Evolutionary conservation across 2,888 invertebrate genomes (phyloP), one percentile per base, ranked within the genome.

Genomic region (Pedicia rivosa): DNA sequence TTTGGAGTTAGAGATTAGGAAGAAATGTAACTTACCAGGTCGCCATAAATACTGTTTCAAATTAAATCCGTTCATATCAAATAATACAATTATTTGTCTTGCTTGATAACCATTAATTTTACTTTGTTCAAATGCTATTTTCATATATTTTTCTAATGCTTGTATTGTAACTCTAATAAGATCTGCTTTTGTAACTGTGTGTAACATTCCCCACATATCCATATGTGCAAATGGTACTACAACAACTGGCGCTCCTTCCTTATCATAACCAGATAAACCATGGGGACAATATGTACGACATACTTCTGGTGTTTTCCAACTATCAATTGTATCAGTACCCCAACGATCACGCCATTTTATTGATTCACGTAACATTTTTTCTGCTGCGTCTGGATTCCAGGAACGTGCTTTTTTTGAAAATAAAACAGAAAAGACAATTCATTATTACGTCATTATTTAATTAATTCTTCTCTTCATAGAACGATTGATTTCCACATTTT

Each of bases 341-440:
- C 80, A 82, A 47, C 74, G 71, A 50, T 74, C 72, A 15, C 81
- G 66, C 79, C 80, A 82, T 51, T 66, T 65, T 55, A 78, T 52
- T 0, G 79, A 79, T 52, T 81, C 78, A 64, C 86, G 66, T 3
- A 91, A 63, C 91, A 91, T 91, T 63, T 83, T 82, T 57, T 91
- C 91, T 0, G 91, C 84, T n/a, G 82, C 86, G 36, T 72, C 76
- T 2, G 78, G 54, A 53, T 90, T 78, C 76, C 86, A 91, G 59
- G 79, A 80, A 52, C 91, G 68, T 3, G 91, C 91, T 87, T n/a
- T n/a, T n/a, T n/a, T n/a, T n/a, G n/a, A n/a, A n/a, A n/a, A n/a
- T n/a, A n/a, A n/a, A n/a, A n/a, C n/a, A 65, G 41, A 70, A 73
- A 48, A 44, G 47, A 41, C 46, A 40, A 37, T 22, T 25, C 20